Percentiles rank a stretch among this genome's conserved stretches.
Conservation (phyloP, 1,140 invertebrate genomes). For the Drosophila sturtevanti region DNA sequence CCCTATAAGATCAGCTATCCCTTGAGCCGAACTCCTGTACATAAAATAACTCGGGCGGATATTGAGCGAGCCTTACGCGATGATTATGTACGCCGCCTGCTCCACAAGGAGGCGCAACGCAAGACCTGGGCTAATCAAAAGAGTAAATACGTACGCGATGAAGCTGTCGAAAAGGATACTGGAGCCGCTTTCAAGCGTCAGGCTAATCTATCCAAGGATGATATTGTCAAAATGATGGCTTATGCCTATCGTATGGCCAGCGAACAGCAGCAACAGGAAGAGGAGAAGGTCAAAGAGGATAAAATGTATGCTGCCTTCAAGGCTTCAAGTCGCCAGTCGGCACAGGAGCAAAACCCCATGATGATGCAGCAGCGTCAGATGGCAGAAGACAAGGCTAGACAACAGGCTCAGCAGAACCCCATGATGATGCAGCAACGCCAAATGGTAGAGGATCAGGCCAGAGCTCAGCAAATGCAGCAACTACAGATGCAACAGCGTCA, state of each 20-base stretch:
- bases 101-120: conserved; percentile 60
- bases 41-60: conserved; percentile 71
- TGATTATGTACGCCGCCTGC: conserved; percentile 61
- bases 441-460: neutral
- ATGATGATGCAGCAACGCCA: conserved; percentile 4
- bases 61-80: conserved; percentile 70
- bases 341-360: conserved; percentile 11
- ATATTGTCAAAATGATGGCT: conserved; percentile 68
- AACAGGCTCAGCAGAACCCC: neutral
- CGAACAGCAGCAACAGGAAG: conserved; percentile 31
- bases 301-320: conserved; percentile 51
- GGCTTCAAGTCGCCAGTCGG: conserved; percentile 12
- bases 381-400: conserved; percentile 9
- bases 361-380: neutral
- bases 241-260: conserved; percentile 74
- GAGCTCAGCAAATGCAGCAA: conserved; percentile 5
- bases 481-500: conserved; percentile 11
- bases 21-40: conserved; percentile 62
- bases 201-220: conserved; percentile 60
- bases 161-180: neutral
- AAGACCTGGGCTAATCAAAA: conserved; percentile 15
- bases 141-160: neutral
- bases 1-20: conserved; percentile 54
- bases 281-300: conserved; percentile 28
- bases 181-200: conserved; percentile 56